Evolutionary conservation across 2,113 vertebrate genomes (phyloP).

Genomic region (Pogonocichla stellata): DNA sequence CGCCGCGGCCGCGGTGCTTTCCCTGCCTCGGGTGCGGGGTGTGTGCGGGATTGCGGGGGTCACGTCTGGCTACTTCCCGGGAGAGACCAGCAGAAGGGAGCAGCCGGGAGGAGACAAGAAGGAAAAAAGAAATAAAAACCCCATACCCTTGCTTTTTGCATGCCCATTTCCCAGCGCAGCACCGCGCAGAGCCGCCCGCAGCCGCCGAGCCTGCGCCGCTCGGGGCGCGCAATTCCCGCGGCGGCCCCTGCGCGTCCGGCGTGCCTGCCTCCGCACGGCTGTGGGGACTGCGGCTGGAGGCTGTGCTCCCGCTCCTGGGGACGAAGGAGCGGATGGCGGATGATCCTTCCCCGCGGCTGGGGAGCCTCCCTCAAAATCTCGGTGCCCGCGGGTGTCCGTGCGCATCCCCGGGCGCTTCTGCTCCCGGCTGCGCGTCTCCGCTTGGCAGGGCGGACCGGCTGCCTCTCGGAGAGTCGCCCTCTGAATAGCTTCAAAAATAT

Average conservation of each 20-base stretch:
- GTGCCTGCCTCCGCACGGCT: not conserved
- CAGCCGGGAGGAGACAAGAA: not conserved
- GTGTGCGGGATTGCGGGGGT: no score
- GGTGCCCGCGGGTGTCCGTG: not conserved
- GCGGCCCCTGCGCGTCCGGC: not conserved
- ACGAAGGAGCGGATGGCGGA: not conserved
- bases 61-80: not conserved
- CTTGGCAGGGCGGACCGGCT: not conserved
- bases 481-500: not conserved
- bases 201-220: not conserved
- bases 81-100: not conserved
- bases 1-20: not conserved
- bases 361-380: not conserved
- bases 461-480: not conserved
- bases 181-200: not conserved
- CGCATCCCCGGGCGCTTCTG: not conserved
- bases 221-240: not conserved
- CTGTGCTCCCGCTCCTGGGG: not conserved
- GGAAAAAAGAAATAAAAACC: rapidly evolving
- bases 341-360: no score
- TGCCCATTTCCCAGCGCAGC: not conserved
- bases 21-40: not conserved
- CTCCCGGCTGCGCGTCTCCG: not conserved
- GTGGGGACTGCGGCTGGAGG: not conserved
- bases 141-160: not conserved